Conservation (phyloP, 1,140 invertebrate genomes). For the Drosophila tsacasi region DNA sequence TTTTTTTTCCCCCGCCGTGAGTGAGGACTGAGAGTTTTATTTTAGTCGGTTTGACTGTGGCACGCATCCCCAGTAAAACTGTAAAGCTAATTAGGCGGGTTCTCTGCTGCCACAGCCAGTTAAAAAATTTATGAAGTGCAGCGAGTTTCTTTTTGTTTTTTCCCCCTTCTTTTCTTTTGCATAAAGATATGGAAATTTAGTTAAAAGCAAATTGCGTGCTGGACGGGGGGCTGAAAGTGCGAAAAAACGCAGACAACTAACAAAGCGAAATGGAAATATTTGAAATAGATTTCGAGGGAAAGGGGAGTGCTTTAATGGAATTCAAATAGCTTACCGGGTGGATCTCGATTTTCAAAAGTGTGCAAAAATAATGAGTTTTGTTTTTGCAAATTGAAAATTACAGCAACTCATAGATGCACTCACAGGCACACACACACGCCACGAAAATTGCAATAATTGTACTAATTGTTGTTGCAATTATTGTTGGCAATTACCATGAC, state of each 20-base stretch:
- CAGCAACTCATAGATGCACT: constrained; percentile 30
- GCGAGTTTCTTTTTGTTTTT: constrained; percentile 57
- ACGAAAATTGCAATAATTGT: constrained; percentile 82
- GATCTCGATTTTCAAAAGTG: constrained; percentile 43
- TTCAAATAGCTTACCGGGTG: constrained; percentile 39
- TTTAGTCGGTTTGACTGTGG: constrained; percentile 16
- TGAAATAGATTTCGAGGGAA: constrained; percentile 19
- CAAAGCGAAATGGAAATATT: constrained; percentile 70
- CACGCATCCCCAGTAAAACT: constrained; percentile 62
- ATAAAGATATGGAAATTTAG: constrained; percentile 61
- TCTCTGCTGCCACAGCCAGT: constrained; percentile 52
- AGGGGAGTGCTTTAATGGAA: constrained; percentile 35
- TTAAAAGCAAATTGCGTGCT: constrained; percentile 60
- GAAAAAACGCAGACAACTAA: constrained; percentile 63
- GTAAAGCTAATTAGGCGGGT: constrained; percentile 70
- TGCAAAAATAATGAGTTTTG: constrained; percentile 65
- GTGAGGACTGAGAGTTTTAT: constrained; percentile 13
- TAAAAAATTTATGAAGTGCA: constrained; percentile 83
- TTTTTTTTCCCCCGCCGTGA: not conserved
- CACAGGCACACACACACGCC: constrained; percentile 1
- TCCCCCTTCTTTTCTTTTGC: constrained; percentile 11
- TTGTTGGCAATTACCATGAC: constrained; percentile 78
- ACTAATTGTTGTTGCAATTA: constrained; percentile 82
- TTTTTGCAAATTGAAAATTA: constrained; percentile 77
- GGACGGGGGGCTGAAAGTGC: constrained; percentile 47